phyloP scores from a whole-genome alignment of 2,113 vertebrate species.

The Silurus asotus region DNA sequence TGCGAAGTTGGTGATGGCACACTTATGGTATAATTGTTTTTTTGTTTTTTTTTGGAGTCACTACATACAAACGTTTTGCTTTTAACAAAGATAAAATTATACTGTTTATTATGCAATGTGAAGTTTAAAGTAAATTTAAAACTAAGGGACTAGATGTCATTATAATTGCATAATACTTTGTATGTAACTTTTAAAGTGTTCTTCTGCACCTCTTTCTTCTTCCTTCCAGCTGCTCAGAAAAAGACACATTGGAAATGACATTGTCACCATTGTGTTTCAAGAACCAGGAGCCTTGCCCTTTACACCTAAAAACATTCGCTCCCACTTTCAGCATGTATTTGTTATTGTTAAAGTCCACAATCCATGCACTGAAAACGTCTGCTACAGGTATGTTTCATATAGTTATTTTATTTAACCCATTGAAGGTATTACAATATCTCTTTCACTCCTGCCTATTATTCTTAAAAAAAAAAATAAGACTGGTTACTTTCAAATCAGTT shows the following conservation, averaged over 20 bases:
- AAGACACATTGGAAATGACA: conserved; percentile 97
- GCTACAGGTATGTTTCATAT: conserved; percentile 83
- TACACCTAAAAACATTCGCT: conserved; percentile 94
- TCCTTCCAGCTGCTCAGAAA: conserved; percentile 86
- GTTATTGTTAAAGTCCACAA: conserved; percentile 95
- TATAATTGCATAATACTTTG: background rate
- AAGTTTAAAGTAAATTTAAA: background rate
- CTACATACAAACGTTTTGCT: too few species aligned
- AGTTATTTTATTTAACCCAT: background rate
- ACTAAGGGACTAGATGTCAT: background rate
- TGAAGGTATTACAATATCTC: background rate
- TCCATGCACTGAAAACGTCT: conserved; percentile 95
- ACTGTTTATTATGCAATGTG: too few species aligned
- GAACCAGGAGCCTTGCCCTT: conserved; percentile 96
- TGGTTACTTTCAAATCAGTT: background rate
- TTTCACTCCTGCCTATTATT: background rate
- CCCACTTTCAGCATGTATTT: conserved; percentile 97
- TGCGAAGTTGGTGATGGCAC: too few species aligned
- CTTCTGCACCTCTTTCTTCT: conserved; percentile 52
- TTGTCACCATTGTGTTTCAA: conserved; percentile 98
- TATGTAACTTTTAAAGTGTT: background rate
- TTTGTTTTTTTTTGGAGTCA: too few species aligned
- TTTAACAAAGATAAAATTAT: too few species aligned
- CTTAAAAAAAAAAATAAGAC: background rate
- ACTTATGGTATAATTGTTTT: too few species aligned